Base-by-base conservation (phyloP, 1,140 invertebrate genomes). In the Medauroidea extradentata region DNA sequence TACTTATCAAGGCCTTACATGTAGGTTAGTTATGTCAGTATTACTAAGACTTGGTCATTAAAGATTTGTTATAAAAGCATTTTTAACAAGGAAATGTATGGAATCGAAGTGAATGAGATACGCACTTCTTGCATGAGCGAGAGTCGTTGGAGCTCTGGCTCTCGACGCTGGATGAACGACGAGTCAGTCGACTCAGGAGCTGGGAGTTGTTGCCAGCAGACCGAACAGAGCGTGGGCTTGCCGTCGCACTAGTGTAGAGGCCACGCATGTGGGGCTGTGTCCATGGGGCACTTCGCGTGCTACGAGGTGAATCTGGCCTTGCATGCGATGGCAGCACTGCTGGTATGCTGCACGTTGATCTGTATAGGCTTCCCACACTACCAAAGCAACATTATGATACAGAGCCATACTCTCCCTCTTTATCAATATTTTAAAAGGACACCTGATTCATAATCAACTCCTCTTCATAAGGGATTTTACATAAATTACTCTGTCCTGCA, bases 61-160 rank as follows among this genome's bases (percentile, higher is more conserved):
- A n/a, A n/a, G n/a, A n/a, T n/a, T n/a, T n/a, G n/a, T n/a, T n/a
- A n/a, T n/a, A n/a, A n/a, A n/a, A n/a, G n/a, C n/a, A n/a, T n/a
- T n/a, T n/a, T n/a, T n/a, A n/a, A n/a, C n/a, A n/a, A n/a, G n/a
- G n/a, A n/a, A n/a, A n/a, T n/a, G n/a, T n/a, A n/a, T n/a, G n/a
- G n/a, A n/a, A n/a, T n/a, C n/a, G n/a, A n/a, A n/a, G n/a, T n/a
- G n/a, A n/a, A n/a, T n/a, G n/a, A n/a, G n/a, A 7, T 18, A 16
- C 57, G 50, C 63, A 84, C 81, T 83, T 84, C 67, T 83, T 80
- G 69, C 84, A 86, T 0, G 83, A 85, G 51, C 84, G 73, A 11
- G 86, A 87, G 69, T 90, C 88, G 50, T 85, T 86, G 18, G 89
- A 91, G 70, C 89, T 92, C 72, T 92, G 90, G 68, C 90, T 93